Conservation (phyloP, 1,140 invertebrate genomes). For the Catajapyx aquilonaris region DNA sequence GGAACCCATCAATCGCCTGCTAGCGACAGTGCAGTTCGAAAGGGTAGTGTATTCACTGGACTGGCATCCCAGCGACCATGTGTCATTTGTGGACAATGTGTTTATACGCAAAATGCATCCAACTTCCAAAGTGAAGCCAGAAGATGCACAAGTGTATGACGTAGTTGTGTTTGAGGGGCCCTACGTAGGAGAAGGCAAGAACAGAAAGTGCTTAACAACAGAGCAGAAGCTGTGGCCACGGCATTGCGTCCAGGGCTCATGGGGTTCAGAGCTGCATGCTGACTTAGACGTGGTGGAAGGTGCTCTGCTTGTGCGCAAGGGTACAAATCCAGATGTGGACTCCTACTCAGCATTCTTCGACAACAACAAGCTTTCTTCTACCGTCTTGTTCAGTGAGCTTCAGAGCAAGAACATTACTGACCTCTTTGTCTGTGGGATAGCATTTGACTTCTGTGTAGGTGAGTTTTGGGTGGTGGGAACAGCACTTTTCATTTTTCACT, state of each 20-base stretch:
- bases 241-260: constrained; percentile 85
- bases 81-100: constrained; percentile 90
- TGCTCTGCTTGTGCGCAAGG: constrained; percentile 74
- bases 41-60: constrained; percentile 87
- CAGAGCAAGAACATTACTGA: constrained; percentile 62
- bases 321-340: constrained; percentile 83
- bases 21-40: constrained; percentile 71
- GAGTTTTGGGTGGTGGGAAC: constrained; percentile 16
- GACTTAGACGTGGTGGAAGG: constrained; percentile 49
- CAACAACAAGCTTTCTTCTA: constrained; percentile 76
- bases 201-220: constrained; percentile 24
- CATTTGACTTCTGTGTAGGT: constrained; percentile 92
- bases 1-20: constrained; percentile 72
- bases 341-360: constrained; percentile 98
- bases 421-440: constrained; percentile 85
- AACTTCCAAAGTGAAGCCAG: constrained; percentile 22
- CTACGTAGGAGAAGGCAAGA: no score
- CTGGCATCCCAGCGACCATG: constrained; percentile 93
- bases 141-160: constrained; percentile 65
- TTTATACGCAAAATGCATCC: constrained; percentile 39
- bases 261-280: constrained; percentile 82
- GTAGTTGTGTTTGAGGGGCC: constrained; percentile 79
- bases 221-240: constrained; percentile 80
- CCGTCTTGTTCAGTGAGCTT: constrained; percentile 60
- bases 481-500: constrained; percentile 5